Conservation (phyloP, 2,113 vertebrate species). For the Pseudonaja textilis region DNA sequence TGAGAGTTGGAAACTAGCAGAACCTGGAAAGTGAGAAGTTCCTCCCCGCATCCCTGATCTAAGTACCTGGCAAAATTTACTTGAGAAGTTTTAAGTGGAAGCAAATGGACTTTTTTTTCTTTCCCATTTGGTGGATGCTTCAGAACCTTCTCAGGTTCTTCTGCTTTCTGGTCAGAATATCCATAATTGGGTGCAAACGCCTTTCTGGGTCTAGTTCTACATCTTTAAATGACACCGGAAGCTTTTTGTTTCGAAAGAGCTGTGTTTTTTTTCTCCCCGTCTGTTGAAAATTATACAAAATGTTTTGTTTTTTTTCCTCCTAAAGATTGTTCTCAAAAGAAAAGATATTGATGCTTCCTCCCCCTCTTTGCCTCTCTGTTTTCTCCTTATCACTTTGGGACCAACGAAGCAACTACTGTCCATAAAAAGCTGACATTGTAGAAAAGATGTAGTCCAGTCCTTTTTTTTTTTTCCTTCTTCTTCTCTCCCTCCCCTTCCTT, state of each 20-base stretch:
- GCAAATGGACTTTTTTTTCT: neutral
- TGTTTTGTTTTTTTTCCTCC: neutral
- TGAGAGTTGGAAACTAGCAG: neutral
- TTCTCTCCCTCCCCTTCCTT: neutral
- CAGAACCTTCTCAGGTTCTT: neutral
- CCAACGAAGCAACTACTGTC: neutral
- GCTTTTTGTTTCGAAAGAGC: fast-evolving
- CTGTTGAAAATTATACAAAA: neutral
- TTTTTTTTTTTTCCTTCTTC: conserved; percentile 23
- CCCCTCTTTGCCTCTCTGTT: neutral
- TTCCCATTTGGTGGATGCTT: neutral
- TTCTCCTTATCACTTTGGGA: neutral
- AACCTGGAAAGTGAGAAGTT: neutral
- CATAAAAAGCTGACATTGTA: neutral
- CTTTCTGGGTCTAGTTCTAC: neutral
- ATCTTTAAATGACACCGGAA: neutral
- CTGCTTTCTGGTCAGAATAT: neutral
- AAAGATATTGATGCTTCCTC: neutral
- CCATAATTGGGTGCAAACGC: neutral
- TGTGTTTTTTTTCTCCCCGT: neutral
- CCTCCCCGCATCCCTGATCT: no score
- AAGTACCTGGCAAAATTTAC: neutral
- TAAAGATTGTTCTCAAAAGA: neutral
- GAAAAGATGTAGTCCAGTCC: neutral
- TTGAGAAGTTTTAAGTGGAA: neutral